Conservation (phyloP, 1,140 invertebrate genomes). For the Drosophila elegans region DNA sequence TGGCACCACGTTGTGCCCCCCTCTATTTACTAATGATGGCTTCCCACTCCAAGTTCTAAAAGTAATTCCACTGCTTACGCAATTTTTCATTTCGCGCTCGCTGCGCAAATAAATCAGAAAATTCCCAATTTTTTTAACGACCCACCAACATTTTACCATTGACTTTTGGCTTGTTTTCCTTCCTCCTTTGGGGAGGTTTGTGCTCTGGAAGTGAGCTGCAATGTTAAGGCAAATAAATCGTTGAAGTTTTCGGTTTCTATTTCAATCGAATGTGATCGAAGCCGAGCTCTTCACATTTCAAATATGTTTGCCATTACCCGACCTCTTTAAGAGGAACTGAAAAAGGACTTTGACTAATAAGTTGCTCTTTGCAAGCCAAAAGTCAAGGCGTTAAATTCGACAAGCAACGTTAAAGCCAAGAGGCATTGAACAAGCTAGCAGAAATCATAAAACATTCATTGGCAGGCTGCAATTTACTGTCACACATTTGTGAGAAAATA, state of each 20-base stretch:
- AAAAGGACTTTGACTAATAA: slow-evolving; percentile 26
- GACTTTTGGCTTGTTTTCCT: slow-evolving; percentile 68
- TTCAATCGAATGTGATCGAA: slow-evolving; percentile 51
- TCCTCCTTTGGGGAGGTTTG: neutral
- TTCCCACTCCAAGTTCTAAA: slow-evolving; percentile 12
- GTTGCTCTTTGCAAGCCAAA: slow-evolving; percentile 31
- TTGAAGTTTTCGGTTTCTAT: slow-evolving; percentile 59
- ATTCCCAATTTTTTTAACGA: slow-evolving; percentile 67
- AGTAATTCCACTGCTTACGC: slow-evolving; percentile 74
- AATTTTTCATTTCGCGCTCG: slow-evolving; percentile 77
- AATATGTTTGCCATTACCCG: slow-evolving; percentile 53
- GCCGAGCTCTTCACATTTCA: slow-evolving; percentile 49
- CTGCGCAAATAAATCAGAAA: slow-evolving; percentile 77
- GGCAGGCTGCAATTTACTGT: slow-evolving; percentile 11
- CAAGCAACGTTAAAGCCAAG: slow-evolving; percentile 11
- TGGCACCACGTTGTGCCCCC: neutral
- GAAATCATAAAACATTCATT: slow-evolving; percentile 18
- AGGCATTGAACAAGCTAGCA: slow-evolving; percentile 12
- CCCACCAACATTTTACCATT: slow-evolving; percentile 53
- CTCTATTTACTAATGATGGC: slow-evolving; percentile 49
- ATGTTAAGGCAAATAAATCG: slow-evolving; percentile 75
- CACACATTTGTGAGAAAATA: slow-evolving; percentile 1
- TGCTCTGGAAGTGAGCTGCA: slow-evolving; percentile 37
- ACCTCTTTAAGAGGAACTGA: slow-evolving; percentile 2
- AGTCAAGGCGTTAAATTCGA: slow-evolving; percentile 1